Base-by-base conservation (phyloP, 2,888 invertebrate species). In the Cheilosia urbana region DNA sequence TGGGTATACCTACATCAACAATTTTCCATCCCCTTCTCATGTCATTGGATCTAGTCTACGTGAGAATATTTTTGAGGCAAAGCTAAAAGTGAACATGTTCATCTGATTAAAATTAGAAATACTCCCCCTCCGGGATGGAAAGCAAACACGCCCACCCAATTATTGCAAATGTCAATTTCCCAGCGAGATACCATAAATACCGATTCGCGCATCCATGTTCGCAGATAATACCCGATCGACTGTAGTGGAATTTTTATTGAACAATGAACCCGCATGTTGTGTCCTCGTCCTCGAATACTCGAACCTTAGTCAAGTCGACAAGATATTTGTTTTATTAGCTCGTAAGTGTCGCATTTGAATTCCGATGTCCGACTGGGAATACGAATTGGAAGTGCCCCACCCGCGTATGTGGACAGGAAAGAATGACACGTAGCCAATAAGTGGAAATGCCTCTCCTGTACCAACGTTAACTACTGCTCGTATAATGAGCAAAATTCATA, bases 211-310 rank as follows among this genome's bases (percentile, higher is more conserved):
- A 13, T 47, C 6, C 40, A 2, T 24, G n/a, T 15, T 17, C 19
- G 17, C 47, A 40, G 13, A 37, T 40, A 17, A 17, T 27, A 11
- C 13, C 21, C 21, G 30, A 19, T 55, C 55, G 45, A 42, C 7
- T 45, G 45, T 19, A 30, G 21, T 55, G 75, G 84, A 85, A 85
- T 85, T 85, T 80, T 71, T 71, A 85, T 85, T 85, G 66, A 75
- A 76, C 53, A 77, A 57, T 63, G 49, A 72, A 78, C 66, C 57
- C 11, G 37, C 34, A 49, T 37, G 75, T 49, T 65, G 47, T 55
- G 57, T 37, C 37, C 47, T 63, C 47, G 57, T 37, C 37, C 47
- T 63, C 47, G 34, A 73, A 55, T 51, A 49, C 24, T 63, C 47
- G 53, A 73, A 53, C 60, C 58, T 49, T 37, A 60, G 47, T 21